Evolutionary conservation across 2,797 vertebrate genomes (phyloP), one percentile per base, ranked within the genome.

Genomic region (Pseudochirops cupreus): DNA sequence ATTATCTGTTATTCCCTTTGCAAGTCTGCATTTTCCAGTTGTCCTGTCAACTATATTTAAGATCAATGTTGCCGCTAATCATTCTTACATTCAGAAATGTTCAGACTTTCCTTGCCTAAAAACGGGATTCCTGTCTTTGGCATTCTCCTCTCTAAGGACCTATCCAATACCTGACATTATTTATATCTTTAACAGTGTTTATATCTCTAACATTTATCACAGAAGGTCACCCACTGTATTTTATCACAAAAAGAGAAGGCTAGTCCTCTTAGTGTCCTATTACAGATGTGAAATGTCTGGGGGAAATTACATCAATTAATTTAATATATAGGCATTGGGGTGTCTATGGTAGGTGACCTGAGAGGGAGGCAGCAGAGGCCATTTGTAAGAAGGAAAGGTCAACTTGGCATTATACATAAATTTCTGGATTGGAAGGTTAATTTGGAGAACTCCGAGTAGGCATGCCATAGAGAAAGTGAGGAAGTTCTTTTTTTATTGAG

Each of bases 261-360:
- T 1, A 57, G 14, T 62, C 6, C 0, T 94, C 29, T 96, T 93
- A n/a, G n/a, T 29, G 91, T 56, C 29, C 39, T 91, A 92, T 57
- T 97, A 95, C 5, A 87, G 95, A 95, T 33, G 13, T 56, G 29
- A 93, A 94, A 2, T 29, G 54, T 92, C 91, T 91, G 33, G 29
- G 46, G 54, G 62, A 58, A 94, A 57, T 46, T 91, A 95, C 91
- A 96, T 52, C 62, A 94, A 93, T 82, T 90, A 46, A 92, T 53
- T 13, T 12, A 55, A 13, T n/a, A 91, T 89, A 46, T 46, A 54
- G 4, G 26, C 10, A 62, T 5, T 58, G 92, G 39, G 26, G 0
- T 82, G 24, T 53, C 9, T 31, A 5, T 57, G 50, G 28, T 24
- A 87, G 0, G 0, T 93, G 57, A 87, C 2, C 1, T 5, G 39